These are phyloP conservation scores for Dendropsophus ebraccatus DNA, from an alignment of 2,113 vertebrate species.

Conservation along the genomic window DNA sequence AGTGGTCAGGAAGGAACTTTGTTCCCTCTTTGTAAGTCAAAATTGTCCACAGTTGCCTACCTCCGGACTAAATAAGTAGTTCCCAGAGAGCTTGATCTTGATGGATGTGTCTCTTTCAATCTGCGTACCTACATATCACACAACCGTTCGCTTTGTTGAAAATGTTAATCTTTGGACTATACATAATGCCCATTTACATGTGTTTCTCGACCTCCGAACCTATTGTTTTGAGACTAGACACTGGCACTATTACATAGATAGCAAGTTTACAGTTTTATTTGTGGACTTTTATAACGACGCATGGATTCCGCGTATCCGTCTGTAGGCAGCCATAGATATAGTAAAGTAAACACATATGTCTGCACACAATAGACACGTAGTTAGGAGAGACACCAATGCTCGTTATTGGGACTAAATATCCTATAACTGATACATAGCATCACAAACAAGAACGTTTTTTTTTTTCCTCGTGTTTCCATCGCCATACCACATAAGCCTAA, in stretches of 20 bases:
- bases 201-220: not conserved
- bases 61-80: too few species aligned
- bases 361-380: constrained; percentile 23
- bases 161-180: too few species aligned
- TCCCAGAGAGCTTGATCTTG: too few species aligned
- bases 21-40: not conserved
- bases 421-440: not conserved
- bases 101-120: too few species aligned
- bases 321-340: not conserved
- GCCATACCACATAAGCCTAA: not conserved
- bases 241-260: constrained; percentile 4
- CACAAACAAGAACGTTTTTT: not conserved
- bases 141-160: too few species aligned
- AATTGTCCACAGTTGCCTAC: too few species aligned
- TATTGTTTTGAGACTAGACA: not conserved
- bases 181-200: not conserved
- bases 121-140: not conserved
- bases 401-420: not conserved
- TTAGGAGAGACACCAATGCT: not conserved
- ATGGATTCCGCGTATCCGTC: not conserved
- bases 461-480: too few species aligned
- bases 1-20: not conserved
- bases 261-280: not conserved
- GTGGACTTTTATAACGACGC: not conserved
- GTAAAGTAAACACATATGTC: constrained; percentile 14